phyloP scores from a whole-genome alignment of 2,888 invertebrate genomes.

The Phyto melanocephala region DNA sequence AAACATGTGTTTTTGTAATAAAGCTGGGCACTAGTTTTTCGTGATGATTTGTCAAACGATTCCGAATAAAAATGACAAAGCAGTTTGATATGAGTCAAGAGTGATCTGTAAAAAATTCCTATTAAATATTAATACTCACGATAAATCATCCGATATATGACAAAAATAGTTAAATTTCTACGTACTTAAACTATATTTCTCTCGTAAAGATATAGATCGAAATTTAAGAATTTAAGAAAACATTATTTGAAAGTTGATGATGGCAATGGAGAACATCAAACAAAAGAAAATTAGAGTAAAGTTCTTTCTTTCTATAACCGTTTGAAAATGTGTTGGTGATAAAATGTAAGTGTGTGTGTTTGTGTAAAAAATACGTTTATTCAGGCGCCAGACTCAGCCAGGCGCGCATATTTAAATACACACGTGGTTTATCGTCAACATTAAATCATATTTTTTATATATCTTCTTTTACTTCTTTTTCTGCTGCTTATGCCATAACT shows the following conservation, averaged over 20 bases:
- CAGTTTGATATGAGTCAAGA: no score
- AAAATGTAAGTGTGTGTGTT: neutral
- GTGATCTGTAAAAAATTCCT: no score
- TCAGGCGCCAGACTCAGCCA: conserved; percentile 74
- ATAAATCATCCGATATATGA: no score
- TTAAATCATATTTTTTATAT: conserved; percentile 78
- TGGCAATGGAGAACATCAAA: conserved; percentile 32
- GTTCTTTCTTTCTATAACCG: conserved; percentile 13
- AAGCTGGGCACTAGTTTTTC: no score
- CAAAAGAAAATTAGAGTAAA: conserved; percentile 29
- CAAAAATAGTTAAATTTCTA: no score
- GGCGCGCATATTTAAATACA: conserved; percentile 78
- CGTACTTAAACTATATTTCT: no score
- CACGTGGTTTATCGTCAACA: conserved; percentile 79
- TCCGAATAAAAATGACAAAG: no score
- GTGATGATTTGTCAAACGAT: no score
- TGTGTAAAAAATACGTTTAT: conserved; percentile 78
- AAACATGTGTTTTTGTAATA: no score
- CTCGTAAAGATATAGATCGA: no score
- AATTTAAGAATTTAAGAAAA: neutral
- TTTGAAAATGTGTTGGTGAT: neutral
- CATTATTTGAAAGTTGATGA: conserved; percentile 1
- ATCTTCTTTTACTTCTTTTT: conserved; percentile 61
- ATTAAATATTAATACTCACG: no score
- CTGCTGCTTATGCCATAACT: conserved; percentile 33